Evolutionary conservation across 2,888 invertebrate species (phyloP).

Genomic region (Orchesellides sinensis): DNA sequence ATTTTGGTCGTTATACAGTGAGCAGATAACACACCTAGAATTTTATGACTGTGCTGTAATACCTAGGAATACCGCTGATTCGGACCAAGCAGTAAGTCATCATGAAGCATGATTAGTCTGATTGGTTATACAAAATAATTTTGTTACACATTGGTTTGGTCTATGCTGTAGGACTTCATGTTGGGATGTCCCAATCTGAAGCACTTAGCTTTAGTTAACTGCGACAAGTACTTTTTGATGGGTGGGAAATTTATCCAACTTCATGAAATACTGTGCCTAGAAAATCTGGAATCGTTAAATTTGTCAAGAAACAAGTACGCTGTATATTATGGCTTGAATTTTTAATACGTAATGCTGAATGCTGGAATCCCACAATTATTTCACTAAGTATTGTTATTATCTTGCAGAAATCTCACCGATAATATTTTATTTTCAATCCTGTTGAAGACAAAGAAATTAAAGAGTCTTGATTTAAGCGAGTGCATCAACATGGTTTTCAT

Average conservation of each 20-base stretch:
- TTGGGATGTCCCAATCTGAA: constrained; percentile 58
- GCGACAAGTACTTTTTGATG: constrained; percentile 65
- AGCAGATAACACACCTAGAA: constrained; percentile 66
- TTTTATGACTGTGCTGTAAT: constrained; percentile 68
- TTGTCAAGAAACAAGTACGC: constrained; percentile 54
- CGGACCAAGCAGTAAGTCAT: constrained; percentile 16
- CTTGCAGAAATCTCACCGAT: constrained; percentile 51
- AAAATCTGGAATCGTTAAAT: constrained; percentile 50
- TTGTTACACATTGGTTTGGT: constrained; percentile 2
- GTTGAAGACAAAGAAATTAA: constrained; percentile 34
- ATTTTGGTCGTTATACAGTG: constrained; percentile 64
- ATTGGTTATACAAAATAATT: background rate
- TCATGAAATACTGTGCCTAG: constrained; percentile 47
- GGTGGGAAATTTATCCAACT: constrained; percentile 59
- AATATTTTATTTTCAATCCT: constrained; percentile 54
- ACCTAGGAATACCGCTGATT: constrained; percentile 47
- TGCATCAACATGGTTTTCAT: constrained; percentile 49
- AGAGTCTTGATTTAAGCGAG: constrained; percentile 42
- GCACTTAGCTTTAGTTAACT: constrained; percentile 48
- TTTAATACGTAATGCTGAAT: background rate
- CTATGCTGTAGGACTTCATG: constrained; percentile 38
- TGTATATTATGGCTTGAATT: background rate
- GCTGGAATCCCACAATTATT: background rate
- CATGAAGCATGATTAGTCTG: background rate
- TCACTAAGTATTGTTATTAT: background rate